These are phyloP conservation scores for Hemiprocne comata DNA, from an alignment of 2,113 vertebrate species.

Conservation along the genomic window DNA sequence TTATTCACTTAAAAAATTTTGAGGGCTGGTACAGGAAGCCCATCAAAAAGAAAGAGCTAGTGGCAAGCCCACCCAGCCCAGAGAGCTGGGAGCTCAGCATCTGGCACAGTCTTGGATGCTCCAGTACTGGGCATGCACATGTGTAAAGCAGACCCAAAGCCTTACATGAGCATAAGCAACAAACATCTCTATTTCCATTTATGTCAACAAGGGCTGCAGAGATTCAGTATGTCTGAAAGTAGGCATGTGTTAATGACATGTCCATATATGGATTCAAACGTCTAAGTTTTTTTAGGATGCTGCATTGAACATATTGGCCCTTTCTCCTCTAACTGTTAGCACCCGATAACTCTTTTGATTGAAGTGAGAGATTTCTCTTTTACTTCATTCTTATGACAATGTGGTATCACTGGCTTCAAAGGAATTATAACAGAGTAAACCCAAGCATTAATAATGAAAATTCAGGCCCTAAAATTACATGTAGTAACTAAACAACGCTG, in stretches of 20 bases:
- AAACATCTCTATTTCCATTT: background rate
- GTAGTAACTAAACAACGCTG: constrained; percentile 61
- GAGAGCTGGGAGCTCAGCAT: background rate
- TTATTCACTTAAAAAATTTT: background rate
- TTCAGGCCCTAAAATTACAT: background rate
- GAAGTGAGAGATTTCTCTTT: background rate
- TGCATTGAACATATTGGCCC: background rate
- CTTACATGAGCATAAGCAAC: background rate
- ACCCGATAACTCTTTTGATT: background rate
- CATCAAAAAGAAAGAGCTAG: background rate
- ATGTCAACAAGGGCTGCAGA: constrained; percentile 1
- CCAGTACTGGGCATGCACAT: background rate
- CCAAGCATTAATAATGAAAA: background rate
- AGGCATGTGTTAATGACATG: background rate
- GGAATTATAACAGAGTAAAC: background rate
- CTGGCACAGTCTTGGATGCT: background rate
- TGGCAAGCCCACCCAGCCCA: background rate
- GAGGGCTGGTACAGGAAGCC: background rate
- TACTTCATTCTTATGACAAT: background rate
- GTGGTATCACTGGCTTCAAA: background rate
- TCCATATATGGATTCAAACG: constrained; percentile 35
- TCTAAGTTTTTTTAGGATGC: background rate
- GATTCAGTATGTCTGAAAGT: background rate
- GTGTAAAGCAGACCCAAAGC: constrained; percentile 18
- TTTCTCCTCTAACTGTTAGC: constrained; percentile 25